Percentiles rank a stretch among this genome's conserved stretches.
Evolutionary conservation across 2,888 invertebrate species (phyloP).

Genomic region (Leucophenga montana): DNA sequence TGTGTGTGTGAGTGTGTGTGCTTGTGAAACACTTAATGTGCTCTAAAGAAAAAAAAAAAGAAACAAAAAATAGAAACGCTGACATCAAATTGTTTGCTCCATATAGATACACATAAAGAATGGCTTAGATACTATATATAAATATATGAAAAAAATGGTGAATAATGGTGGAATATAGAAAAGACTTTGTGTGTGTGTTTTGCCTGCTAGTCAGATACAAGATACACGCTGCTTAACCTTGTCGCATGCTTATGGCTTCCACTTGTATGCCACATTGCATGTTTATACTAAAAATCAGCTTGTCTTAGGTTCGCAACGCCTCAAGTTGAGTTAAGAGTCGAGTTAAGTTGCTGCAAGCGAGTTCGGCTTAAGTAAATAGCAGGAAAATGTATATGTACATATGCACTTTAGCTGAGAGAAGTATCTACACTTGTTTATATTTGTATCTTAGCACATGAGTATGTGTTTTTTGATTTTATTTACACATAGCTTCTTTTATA

Average conservation of each 20-base stretch:
- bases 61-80: conserved; percentile 10
- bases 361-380: too few relatives aligned
- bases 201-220: conserved; percentile 1
- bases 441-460: too few relatives aligned
- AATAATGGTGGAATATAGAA: too few relatives aligned
- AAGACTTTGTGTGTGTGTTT: neutral
- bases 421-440: too few relatives aligned
- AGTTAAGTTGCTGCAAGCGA: neutral
- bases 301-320: conserved; percentile 40
- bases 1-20: neutral
- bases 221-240: conserved; percentile 51
- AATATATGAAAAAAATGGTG: neutral
- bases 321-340: neutral
- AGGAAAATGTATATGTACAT: too few relatives aligned
- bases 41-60: conserved; percentile 6
- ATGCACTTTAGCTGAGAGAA: too few relatives aligned
- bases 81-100: conserved; percentile 24
- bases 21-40: neutral
- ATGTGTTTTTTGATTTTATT: too few relatives aligned
- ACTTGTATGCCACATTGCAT: conserved; percentile 43
- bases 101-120: neutral
- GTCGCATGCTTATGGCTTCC: conserved; percentile 44
- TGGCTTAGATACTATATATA: too few relatives aligned
- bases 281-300: conserved; percentile 57
- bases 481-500: neutral